Base-by-base conservation (phyloP, 2,797 vertebrate genomes). In the Streptopelia turtur region DNA sequence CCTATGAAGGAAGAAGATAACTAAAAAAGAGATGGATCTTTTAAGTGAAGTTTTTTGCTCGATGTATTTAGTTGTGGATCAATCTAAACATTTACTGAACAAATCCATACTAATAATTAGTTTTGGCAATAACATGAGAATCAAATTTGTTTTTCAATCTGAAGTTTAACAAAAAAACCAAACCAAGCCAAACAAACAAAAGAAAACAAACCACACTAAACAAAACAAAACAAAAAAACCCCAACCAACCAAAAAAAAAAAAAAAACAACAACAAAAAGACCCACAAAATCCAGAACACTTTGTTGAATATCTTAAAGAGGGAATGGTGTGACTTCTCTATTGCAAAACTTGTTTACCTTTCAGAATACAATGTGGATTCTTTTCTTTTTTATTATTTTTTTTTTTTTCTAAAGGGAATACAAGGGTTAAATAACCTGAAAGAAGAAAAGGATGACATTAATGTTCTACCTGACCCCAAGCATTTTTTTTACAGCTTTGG, bases 401-500 rank as follows among this genome's bases (percentile, higher is more conserved):
- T 3, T 13, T 13, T 64, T 24, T 61, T 12, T 0, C 22, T 65
- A 33, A 86, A 52, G 33, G 16, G 8, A 86, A 20, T 72, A 24
- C 6, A 86, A 70, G n/a, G 10, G 56, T 90, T 89, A 90, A 94
- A 89, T 41, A 63, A 87, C 24, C 35, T 63, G 59, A 86, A 86
- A 83, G 70, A 49, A 90, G 20, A 52, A 76, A 94, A 94, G 59
- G 83, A 59, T 86, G 11, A 83, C 89, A 77, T 61, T 2, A 83
- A 89, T 61, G 27, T 85, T 90, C 56, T 90, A 6, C n/a, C 71
- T 90, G 87, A 95, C 87, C 64, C 37, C 33, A 77, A 74, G 31
- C 31, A 52, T 63, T 84, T 95, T 82, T 82, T 94, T 93, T 56
- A 80, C 11, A 4, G 66, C 69, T 87, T 81, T 93, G 64, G 61